These are phyloP conservation scores for Ectropis crepuscularia DNA, from an alignment of 2,888 invertebrate species.

Conservation along the genomic window DNA sequence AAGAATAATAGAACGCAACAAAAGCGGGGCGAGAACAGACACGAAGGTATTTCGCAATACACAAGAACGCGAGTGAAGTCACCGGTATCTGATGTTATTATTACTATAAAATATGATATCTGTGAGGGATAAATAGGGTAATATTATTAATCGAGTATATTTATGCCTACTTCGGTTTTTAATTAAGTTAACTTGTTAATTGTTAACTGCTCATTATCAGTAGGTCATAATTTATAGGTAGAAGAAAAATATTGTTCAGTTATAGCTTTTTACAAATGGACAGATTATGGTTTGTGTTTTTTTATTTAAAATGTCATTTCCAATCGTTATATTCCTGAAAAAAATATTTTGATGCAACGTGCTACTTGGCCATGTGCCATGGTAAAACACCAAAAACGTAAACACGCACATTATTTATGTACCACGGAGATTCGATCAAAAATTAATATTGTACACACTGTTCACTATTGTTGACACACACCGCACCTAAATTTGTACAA, in stretches of 20 bases:
- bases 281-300: no score
- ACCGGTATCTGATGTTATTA: no score
- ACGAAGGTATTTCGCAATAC: no score
- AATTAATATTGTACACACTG: slow-evolving; percentile 37
- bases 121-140: no score
- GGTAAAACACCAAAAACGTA: slow-evolving; percentile 57
- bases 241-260: background rate
- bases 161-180: no score
- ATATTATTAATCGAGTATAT: no score
- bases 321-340: slow-evolving; percentile 62
- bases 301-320: slow-evolving; percentile 1
- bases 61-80: no score
- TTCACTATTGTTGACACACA: slow-evolving; percentile 45
- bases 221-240: background rate
- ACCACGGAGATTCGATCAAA: slow-evolving; percentile 52
- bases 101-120: no score
- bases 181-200: no score
- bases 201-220: background rate
- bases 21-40: no score
- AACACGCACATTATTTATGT: slow-evolving; percentile 57
- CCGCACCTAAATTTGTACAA: slow-evolving; percentile 49
- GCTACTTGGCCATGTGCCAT: slow-evolving; percentile 58
- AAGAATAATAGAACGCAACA: no score
- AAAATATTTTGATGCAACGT: slow-evolving; percentile 49
- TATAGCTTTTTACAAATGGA: no score